Conservation (phyloP, 2,888 invertebrate species). For the Halictus ligatus region DNA sequence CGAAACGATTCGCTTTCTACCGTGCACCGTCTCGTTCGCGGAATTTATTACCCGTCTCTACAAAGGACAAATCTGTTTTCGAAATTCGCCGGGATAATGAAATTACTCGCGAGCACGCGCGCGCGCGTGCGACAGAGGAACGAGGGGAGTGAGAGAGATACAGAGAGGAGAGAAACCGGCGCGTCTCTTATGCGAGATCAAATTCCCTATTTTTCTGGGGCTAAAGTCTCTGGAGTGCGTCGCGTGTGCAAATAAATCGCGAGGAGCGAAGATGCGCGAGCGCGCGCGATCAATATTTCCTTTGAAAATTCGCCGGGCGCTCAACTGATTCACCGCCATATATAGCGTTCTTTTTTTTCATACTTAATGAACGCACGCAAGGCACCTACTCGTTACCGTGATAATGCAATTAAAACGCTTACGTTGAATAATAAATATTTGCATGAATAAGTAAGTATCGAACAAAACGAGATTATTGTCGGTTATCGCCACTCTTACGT, state of each 20-base stretch:
- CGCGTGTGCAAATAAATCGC: slow-evolving; percentile 52
- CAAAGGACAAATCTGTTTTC: slow-evolving; percentile 42
- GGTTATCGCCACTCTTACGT: slow-evolving; percentile 57
- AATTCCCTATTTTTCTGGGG: slow-evolving; percentile 36
- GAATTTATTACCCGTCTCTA: slow-evolving; percentile 23
- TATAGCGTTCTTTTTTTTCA: slow-evolving; percentile 43
- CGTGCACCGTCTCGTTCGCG: background rate
- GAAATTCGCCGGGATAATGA: slow-evolving; percentile 46
- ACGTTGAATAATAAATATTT: slow-evolving; percentile 65
- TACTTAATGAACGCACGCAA: slow-evolving; percentile 53
- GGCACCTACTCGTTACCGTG: slow-evolving; percentile 55
- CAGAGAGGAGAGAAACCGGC: background rate
- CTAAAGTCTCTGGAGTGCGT: slow-evolving; percentile 39
- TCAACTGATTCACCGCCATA: slow-evolving; percentile 35
- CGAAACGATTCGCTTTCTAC: background rate
- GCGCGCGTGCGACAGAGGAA: background rate
- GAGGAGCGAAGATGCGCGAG: slow-evolving; percentile 41
- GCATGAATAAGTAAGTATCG: slow-evolving; percentile 62
- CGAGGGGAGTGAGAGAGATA: background rate
- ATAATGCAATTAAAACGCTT: slow-evolving; percentile 62
- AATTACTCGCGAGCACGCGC: slow-evolving; percentile 31
- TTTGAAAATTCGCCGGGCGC: slow-evolving; percentile 50
- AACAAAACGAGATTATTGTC: slow-evolving; percentile 44
- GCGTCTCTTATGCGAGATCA: slow-evolving; percentile 30
- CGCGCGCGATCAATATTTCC: slow-evolving; percentile 59